Percentiles rank a stretch among this genome's conserved stretches.
Conservation (phyloP, 2,113 vertebrate genomes). For the Protobothrops flavoviridis region DNA sequence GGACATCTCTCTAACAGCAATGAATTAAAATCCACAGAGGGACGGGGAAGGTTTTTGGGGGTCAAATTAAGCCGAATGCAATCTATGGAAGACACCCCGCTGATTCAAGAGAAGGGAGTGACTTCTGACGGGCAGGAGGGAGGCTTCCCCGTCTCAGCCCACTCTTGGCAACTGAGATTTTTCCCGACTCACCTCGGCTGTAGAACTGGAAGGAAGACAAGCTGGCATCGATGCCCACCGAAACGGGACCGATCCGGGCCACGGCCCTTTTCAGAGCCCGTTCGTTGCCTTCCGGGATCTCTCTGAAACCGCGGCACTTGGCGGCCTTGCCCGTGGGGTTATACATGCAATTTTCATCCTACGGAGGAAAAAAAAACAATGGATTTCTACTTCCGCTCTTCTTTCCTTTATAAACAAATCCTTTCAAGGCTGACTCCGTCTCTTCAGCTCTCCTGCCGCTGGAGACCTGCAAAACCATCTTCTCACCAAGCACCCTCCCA, state of each 20-base stretch:
- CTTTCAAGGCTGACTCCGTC: neutral
- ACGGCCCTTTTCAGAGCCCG: constrained; percentile 82
- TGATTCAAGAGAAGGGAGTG: neutral
- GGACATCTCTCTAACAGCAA: neutral
- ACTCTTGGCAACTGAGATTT: neutral
- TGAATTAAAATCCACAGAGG: neutral
- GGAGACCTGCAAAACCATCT: neutral
- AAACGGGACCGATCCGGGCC: constrained; percentile 80
- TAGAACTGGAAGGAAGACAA: constrained; percentile 88
- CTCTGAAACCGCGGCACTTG: constrained; percentile 78
- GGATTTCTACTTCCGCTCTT: neutral
- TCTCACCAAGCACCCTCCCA: neutral
- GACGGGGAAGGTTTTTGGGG: neutral
- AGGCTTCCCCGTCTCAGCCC: neutral
- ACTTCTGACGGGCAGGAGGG: neutral
- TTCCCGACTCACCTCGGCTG: constrained; percentile 74
- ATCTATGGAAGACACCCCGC: neutral
- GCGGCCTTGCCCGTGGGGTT: constrained; percentile 79
- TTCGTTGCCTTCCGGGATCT: constrained; percentile 80
- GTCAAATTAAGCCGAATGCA: neutral
- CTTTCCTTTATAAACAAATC: too few relatives aligned
- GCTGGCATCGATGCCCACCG: constrained; percentile 89
- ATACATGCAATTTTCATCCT: constrained; percentile 88
- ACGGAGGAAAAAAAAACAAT: neutral
- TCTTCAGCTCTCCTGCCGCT: neutral